These are phyloP conservation scores for Pterocles gutturalis DNA, from an alignment of 2,113 vertebrate species.

Conservation along the genomic window DNA sequence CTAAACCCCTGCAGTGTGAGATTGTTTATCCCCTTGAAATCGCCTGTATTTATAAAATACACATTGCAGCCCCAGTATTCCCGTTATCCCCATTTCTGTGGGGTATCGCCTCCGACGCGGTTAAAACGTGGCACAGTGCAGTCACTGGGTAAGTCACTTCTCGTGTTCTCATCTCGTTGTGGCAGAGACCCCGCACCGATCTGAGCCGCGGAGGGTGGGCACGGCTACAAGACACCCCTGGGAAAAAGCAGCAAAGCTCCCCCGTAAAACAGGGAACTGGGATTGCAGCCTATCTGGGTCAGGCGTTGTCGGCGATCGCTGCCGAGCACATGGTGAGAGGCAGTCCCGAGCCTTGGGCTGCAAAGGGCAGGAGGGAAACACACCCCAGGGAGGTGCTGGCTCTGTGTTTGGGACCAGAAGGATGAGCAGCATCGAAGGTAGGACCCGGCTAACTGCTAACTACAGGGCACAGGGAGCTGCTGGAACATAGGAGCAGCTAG, in stretches of 20 bases:
- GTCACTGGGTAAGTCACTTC: neutral
- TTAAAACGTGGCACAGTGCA: neutral
- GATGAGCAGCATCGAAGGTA: neutral
- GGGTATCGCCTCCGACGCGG: fast-evolving
- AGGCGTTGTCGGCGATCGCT: fast-evolving
- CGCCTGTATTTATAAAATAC: neutral
- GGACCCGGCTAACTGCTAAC: neutral
- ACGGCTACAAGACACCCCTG: fast-evolving
- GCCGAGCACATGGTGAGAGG: fast-evolving
- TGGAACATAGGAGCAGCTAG: neutral
- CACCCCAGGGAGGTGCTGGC: neutral
- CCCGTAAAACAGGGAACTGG: fast-evolving
- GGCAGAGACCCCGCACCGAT: fast-evolving
- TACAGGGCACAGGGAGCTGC: neutral
- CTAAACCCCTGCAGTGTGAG: neutral
- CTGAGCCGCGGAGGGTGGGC: neutral
- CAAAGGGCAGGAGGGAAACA: neutral
- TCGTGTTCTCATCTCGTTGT: fast-evolving
- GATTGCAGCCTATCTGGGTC: neutral
- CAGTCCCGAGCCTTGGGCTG: neutral
- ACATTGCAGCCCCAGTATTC: neutral
- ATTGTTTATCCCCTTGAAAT: neutral
- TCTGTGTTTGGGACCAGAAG: neutral
- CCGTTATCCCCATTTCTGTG: fast-evolving
- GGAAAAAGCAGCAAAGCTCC: neutral